These are phyloP conservation scores for Onychomys torridus DNA, from an alignment of 2,797 vertebrate species.

Conservation along the genomic window DNA sequence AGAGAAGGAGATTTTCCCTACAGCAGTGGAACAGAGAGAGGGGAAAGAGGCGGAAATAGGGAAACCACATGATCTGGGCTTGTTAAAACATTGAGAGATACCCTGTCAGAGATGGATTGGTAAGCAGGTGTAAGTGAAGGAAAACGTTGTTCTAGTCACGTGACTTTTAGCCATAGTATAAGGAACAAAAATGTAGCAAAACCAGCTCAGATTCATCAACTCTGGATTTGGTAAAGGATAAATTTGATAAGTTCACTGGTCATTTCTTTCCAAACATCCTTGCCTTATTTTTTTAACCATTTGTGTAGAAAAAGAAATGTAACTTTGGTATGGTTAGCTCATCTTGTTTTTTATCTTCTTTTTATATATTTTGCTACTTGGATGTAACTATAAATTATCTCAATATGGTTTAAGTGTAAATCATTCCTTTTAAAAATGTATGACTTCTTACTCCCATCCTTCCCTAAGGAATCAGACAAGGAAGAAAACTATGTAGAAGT, in stretches of 20 bases:
- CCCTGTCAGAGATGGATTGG: constrained; percentile 18
- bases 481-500: neutral
- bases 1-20: neutral
- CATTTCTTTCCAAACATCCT: neutral
- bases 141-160: constrained; percentile 4
- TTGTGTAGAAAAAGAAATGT: neutral
- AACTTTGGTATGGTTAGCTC: neutral
- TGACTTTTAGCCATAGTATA: neutral
- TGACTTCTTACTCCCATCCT: neutral
- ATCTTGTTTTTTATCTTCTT: neutral
- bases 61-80: neutral
- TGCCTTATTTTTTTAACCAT: neutral
- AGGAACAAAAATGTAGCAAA: neutral
- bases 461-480: neutral
- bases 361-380: neutral
- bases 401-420: neutral
- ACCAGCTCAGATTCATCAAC: neutral
- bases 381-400: constrained; percentile 18
- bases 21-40: fast-evolving
- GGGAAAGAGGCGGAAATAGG: neutral
- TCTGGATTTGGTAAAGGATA: neutral
- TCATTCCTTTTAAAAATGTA: neutral
- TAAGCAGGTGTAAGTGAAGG: neutral
- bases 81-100: neutral
- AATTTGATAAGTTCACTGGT: neutral